Evolutionary conservation across 2,113 vertebrate species (phyloP).

Genomic region (Gymnarchus niloticus): DNA sequence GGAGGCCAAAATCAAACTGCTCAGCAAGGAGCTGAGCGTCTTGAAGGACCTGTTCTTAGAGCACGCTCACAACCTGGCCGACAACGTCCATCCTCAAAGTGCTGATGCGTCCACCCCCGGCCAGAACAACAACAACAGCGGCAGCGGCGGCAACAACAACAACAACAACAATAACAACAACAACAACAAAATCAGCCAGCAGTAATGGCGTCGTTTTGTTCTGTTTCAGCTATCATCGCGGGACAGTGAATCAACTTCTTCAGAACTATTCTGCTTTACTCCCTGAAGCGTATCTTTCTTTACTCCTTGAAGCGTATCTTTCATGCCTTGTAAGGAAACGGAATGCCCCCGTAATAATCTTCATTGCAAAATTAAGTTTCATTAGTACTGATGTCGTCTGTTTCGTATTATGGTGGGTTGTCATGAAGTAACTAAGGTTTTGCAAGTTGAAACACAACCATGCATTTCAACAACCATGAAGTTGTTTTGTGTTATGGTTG

Average conservation of each 20-base stretch:
- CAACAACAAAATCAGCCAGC: conserved; percentile 26
- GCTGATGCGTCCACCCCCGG: conserved; percentile 56
- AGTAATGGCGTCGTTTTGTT: conserved; percentile 40
- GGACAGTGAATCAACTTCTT: neutral
- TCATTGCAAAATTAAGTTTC: neutral
- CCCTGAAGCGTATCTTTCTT: neutral
- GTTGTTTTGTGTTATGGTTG: conserved; percentile 6
- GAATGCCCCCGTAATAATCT: neutral
- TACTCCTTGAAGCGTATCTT: neutral
- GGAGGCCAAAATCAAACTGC: conserved; percentile 95
- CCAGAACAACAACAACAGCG: conserved; percentile 40
- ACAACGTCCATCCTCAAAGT: conserved; percentile 77
- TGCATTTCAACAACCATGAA: neutral
- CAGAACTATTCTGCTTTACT: neutral
- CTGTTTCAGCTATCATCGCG: neutral
- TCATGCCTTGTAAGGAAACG: neutral
- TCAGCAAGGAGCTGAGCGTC: conserved; percentile 94
- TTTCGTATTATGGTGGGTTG: neutral
- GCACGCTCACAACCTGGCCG: conserved; percentile 92
- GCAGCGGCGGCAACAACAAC: conserved; percentile 10
- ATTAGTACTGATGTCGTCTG: neutral
- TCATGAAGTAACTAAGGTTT: conserved; percentile 11
- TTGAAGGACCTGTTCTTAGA: conserved; percentile 98
- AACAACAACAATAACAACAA: conserved; percentile 36
- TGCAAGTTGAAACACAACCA: conserved; percentile 1